phyloP scores from a whole-genome alignment of 2,113 vertebrate species.

The Urocitellus parryii region DNA sequence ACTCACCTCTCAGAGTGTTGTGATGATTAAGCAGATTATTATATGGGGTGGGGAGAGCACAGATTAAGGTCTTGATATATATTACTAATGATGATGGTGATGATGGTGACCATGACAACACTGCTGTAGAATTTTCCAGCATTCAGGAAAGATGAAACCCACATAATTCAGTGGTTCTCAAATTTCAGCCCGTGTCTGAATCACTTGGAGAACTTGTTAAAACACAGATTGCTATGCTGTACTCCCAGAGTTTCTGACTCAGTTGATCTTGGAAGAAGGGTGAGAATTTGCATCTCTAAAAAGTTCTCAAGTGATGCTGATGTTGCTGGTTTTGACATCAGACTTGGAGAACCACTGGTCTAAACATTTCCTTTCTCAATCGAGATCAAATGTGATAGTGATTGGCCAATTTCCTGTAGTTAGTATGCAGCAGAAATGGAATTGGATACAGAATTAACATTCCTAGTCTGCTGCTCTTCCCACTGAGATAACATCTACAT shows the following conservation, averaged over 20 bases:
- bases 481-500: background rate
- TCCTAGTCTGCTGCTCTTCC: background rate
- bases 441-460: background rate
- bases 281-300: background rate
- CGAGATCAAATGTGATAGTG: background rate
- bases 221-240: background rate
- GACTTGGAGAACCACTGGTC: background rate
- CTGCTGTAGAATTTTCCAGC: background rate
- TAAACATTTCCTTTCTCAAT: background rate
- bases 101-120: background rate
- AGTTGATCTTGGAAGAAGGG: background rate
- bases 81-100: background rate
- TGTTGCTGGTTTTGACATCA: background rate
- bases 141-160: background rate
- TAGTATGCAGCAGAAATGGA: background rate
- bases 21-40: background rate
- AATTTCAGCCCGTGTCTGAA: background rate
- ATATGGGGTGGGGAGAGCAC: no score
- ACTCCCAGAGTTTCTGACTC: background rate
- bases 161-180: background rate
- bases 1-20: background rate
- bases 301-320: background rate
- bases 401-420: background rate
- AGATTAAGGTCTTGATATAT: background rate
- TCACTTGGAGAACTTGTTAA: background rate